Conservation (phyloP, 2,888 invertebrate genomes). For the Ormia ochracea region DNA sequence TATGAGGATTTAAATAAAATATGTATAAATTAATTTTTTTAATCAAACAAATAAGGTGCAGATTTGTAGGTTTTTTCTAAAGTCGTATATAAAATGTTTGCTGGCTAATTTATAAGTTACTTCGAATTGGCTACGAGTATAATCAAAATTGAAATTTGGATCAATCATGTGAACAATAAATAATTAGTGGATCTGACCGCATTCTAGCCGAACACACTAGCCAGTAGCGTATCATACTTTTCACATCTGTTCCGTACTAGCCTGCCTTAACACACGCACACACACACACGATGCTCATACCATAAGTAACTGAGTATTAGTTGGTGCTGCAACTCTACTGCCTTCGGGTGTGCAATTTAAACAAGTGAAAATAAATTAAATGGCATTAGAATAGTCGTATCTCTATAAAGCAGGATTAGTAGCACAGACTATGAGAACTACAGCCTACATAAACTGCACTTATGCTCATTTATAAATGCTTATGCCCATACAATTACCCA, state of each 20-base stretch:
- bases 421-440: conserved; percentile 26
- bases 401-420: conserved; percentile 49
- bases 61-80: too few species aligned
- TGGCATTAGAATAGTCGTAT: conserved; percentile 58
- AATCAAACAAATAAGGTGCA: too few species aligned
- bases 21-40: too few species aligned
- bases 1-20: too few species aligned
- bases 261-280: neutral
- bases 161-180: too few species aligned
- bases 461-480: neutral
- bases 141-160: too few species aligned
- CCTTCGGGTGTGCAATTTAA: conserved; percentile 55
- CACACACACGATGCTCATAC: neutral
- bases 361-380: conserved; percentile 62
- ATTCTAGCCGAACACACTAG: neutral
- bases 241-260: too few species aligned
- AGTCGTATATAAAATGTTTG: too few species aligned
- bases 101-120: too few species aligned
- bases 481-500: neutral
- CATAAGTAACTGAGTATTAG: conserved; percentile 1
- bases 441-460: conserved; percentile 21
- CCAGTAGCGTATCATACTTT: neutral
- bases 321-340: conserved; percentile 23
- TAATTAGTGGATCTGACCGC: neutral
- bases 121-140: too few species aligned